A percentile compares a stretch with the other conserved stretches of the same genome.
These are phyloP conservation scores for Chydorus sphaericus DNA, from an alignment of 2,888 invertebrate genomes.

Conservation along the genomic window DNA sequence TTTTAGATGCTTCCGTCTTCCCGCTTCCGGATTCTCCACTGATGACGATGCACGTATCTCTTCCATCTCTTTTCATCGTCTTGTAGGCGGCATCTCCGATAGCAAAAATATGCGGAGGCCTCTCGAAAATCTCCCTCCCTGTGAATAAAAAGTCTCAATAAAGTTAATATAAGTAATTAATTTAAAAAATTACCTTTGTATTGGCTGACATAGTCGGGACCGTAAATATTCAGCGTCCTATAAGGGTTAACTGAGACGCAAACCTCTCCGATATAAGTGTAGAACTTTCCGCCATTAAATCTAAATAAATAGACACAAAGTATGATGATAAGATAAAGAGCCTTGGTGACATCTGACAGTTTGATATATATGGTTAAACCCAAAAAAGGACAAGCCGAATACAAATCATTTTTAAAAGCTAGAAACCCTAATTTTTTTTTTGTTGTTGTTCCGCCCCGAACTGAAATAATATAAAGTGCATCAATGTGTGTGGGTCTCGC, in stretches of 20 bases:
- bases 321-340: background rate
- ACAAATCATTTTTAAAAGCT: too few species aligned
- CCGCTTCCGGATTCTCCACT: conserved; percentile 96
- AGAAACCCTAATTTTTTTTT: too few species aligned
- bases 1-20: conserved; percentile 97
- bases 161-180: background rate
- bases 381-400: too few species aligned
- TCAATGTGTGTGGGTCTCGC: too few species aligned
- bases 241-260: conserved; percentile 97
- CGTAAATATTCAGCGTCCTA: conserved; percentile 81
- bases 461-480: too few species aligned
- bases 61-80: conserved; percentile 74
- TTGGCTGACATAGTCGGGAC: conserved; percentile 64
- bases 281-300: conserved; percentile 78
- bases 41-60: conserved; percentile 94
- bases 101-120: conserved; percentile 94
- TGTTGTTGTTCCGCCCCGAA: too few species aligned
- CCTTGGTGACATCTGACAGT: background rate
- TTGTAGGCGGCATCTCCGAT: conserved; percentile 92
- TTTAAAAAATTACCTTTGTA: conserved; percentile 50
- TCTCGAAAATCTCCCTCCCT: conserved; percentile 90
- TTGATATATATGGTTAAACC: too few species aligned
- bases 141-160: conserved; percentile 20
- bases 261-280: conserved; percentile 97
- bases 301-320: conserved; percentile 39